Conservation (phyloP, 1,140 invertebrate species). For the Drosophila sp. region DNA sequence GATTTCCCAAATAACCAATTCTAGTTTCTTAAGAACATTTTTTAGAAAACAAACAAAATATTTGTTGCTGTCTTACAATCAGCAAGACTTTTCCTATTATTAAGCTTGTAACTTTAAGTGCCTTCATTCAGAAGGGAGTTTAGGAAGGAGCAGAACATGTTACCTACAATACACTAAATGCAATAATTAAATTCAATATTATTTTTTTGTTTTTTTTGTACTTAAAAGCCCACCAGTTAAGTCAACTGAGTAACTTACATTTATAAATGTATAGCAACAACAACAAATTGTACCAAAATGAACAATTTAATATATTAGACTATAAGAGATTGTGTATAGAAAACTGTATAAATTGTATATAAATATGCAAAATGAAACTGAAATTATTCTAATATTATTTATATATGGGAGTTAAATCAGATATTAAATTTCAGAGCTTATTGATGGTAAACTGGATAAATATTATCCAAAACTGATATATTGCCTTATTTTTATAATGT, state of each 20-base stretch:
- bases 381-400: slow-evolving; percentile 24
- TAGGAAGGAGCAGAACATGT: slow-evolving; percentile 31
- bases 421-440: too few species aligned
- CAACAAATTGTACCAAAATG: slow-evolving; percentile 55
- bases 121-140: slow-evolving; percentile 26
- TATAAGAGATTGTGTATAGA: slow-evolving; percentile 38
- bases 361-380: slow-evolving; percentile 48
- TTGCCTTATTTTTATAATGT: too few species aligned
- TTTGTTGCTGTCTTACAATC: slow-evolving; percentile 58
- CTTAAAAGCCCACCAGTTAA: slow-evolving; percentile 54
- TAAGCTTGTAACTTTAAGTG: slow-evolving; percentile 46
- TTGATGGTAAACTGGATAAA: too few species aligned
- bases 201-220: slow-evolving; percentile 39
- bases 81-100: slow-evolving; percentile 47
- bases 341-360: slow-evolving; percentile 58
- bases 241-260: slow-evolving; percentile 40
- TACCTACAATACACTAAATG: slow-evolving; percentile 35
- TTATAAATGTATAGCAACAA: slow-evolving; percentile 22
- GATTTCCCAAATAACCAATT: not conserved
- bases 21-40: slow-evolving; percentile 37
- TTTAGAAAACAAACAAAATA: slow-evolving; percentile 31
- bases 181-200: slow-evolving; percentile 23
- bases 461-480: too few species aligned
- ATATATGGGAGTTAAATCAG: too few species aligned
- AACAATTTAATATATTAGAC: slow-evolving; percentile 52